Conservation (phyloP, 2,888 invertebrate genomes). For the Heteromurus nitidus region DNA sequence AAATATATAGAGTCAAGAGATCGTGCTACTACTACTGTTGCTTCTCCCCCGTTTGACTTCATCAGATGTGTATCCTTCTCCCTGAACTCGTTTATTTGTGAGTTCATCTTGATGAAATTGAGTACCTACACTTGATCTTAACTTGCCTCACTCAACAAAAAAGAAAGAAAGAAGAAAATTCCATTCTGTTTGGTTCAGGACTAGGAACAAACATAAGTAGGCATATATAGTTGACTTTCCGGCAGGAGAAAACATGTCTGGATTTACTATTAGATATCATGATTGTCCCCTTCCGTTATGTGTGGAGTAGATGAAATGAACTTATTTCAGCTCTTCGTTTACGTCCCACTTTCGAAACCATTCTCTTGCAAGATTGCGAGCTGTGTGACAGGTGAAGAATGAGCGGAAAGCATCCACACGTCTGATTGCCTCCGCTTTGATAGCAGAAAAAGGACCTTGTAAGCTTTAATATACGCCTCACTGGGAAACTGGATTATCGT, state of each 20-base stretch:
- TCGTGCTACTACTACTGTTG: constrained; percentile 34
- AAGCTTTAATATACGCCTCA: too few species aligned
- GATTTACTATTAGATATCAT: neutral
- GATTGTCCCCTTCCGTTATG: neutral
- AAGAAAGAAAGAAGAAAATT: too few species aligned
- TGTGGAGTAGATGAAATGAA: neutral
- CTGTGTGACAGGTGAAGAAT: neutral
- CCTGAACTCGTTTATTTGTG: constrained; percentile 1
- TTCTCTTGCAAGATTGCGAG: neutral
- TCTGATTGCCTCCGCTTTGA: neutral
- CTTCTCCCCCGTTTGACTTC: neutral
- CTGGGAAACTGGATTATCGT: too few species aligned
- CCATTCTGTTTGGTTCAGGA: too few species aligned
- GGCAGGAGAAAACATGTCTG: too few species aligned
- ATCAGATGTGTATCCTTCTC: neutral
- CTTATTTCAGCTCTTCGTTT: neutral
- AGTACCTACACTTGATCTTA: constrained; percentile 13
- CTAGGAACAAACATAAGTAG: too few species aligned
- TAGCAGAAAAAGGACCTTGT: neutral
- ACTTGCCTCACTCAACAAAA: too few species aligned
- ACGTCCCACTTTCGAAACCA: neutral
- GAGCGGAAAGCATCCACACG: neutral
- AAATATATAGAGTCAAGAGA: constrained; percentile 29
- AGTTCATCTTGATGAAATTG: constrained; percentile 46
- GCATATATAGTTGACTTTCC: too few species aligned